phyloP scores from a whole-genome alignment of 2,113 vertebrate genomes.

The Spea bombifrons region DNA sequence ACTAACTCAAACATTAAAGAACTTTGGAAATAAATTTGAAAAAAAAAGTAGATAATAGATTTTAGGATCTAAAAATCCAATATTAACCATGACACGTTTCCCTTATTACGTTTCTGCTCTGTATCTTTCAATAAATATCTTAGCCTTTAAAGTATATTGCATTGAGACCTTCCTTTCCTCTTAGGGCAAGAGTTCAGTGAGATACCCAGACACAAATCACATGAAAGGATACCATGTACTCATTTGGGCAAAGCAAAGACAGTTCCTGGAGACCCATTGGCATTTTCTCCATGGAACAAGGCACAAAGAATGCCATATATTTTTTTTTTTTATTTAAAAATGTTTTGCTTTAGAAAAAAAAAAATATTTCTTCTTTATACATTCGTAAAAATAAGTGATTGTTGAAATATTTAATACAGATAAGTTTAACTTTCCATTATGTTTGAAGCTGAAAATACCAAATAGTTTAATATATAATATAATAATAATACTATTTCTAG shows the following conservation, averaged over 20 bases:
- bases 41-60: no score
- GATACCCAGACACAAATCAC: conserved; percentile 4
- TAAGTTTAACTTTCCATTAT: conserved; percentile 4
- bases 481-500: no score
- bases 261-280: conserved; percentile 26
- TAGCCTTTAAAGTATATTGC: conserved; percentile 32
- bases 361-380: conserved; percentile 1
- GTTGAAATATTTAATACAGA: conserved; percentile 15
- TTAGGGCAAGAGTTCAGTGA: conserved; percentile 12
- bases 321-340: conserved; percentile 15
- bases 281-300: conserved; percentile 16
- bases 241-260: conserved; percentile 33
- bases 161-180: conserved; percentile 10
- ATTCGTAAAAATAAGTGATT: conserved; percentile 18
- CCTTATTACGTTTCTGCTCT: neutral
- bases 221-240: conserved; percentile 28
- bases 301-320: conserved; percentile 37
- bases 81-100: neutral
- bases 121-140: conserved; percentile 12
- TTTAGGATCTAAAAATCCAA: neutral
- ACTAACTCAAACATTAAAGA: no score
- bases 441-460: no score
- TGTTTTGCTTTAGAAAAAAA: conserved; percentile 26
- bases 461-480: no score
- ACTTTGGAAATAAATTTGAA: no score